Conservation (phyloP, 92 coral and sea anemone species). For the Phymanthus crucifer region DNA sequence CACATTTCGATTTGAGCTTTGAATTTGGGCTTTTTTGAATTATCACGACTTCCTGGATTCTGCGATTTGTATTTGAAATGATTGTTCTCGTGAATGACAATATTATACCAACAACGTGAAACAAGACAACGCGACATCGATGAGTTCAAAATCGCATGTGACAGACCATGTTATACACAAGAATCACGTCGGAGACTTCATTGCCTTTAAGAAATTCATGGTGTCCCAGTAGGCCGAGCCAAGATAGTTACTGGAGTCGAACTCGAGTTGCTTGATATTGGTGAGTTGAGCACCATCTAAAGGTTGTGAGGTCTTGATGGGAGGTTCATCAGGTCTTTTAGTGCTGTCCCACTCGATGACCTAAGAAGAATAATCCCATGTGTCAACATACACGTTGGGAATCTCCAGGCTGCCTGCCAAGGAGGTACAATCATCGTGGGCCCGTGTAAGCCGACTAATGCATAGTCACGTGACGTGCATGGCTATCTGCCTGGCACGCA, state of each 20-base stretch:
- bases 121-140: too few relatives aligned
- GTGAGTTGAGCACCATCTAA: slow-evolving; percentile 32
- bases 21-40: too few relatives aligned
- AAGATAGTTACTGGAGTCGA: slow-evolving; percentile 78
- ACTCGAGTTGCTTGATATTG: slow-evolving; percentile 70
- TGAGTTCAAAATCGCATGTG: too few relatives aligned
- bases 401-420: too few relatives aligned
- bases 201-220: slow-evolving; percentile 60
- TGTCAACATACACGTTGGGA: too few relatives aligned
- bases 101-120: too few relatives aligned
- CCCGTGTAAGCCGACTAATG: too few relatives aligned
- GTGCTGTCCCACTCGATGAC: slow-evolving; percentile 49
- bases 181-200: slow-evolving; percentile 39
- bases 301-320: slow-evolving; percentile 20
- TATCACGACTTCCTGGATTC: too few relatives aligned
- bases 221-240: slow-evolving; percentile 98
- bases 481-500: not conserved
- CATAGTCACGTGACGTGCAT: not conserved
- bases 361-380: slow-evolving; percentile 22
- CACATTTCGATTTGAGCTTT: too few relatives aligned
- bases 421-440: too few relatives aligned
- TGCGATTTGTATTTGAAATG: too few relatives aligned
- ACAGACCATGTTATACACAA: not conserved
- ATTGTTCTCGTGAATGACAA: too few relatives aligned
- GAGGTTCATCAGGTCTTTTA: slow-evolving; percentile 18